Conservation (phyloP, 2,797 vertebrate genomes). For the Myotis findleyi region DNA sequence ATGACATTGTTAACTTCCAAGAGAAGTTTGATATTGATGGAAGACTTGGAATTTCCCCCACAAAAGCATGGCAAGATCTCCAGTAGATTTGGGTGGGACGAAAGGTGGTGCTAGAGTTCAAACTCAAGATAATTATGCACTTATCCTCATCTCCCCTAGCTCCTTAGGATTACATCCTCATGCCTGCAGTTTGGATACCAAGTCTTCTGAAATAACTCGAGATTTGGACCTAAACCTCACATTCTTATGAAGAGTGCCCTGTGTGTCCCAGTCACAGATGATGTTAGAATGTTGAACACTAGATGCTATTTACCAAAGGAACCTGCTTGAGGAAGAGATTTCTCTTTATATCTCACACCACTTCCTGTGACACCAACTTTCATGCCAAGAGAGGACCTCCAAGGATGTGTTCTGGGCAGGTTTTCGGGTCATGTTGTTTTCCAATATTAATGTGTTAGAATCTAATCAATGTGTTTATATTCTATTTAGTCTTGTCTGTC, state of each 20-base stretch:
- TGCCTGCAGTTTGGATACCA: neutral
- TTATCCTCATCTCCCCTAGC: neutral
- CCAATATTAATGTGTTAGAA: neutral
- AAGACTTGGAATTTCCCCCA: neutral
- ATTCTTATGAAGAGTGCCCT: neutral
- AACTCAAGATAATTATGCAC: neutral
- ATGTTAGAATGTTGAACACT: neutral
- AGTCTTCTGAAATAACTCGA: neutral
- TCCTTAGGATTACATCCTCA: neutral
- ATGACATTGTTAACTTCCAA: neutral
- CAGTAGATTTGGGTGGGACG: neutral
- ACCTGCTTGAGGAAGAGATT: neutral
- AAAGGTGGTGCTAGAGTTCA: neutral
- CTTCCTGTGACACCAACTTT: slow-evolving; percentile 1
- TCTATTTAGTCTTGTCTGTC: neutral
- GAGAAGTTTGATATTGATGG: neutral
- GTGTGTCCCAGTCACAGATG: neutral
- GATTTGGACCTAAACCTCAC: neutral
- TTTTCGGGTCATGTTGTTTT: neutral
- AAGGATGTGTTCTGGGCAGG: neutral
- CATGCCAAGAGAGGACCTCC: neutral
- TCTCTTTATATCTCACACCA: neutral
- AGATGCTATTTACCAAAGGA: neutral
- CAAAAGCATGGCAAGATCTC: neutral
- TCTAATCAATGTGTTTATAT: neutral